Evolutionary conservation across 2,113 vertebrate species (phyloP), one percentile per base, ranked within the genome.

Genomic region (Cettia cetti): DNA sequence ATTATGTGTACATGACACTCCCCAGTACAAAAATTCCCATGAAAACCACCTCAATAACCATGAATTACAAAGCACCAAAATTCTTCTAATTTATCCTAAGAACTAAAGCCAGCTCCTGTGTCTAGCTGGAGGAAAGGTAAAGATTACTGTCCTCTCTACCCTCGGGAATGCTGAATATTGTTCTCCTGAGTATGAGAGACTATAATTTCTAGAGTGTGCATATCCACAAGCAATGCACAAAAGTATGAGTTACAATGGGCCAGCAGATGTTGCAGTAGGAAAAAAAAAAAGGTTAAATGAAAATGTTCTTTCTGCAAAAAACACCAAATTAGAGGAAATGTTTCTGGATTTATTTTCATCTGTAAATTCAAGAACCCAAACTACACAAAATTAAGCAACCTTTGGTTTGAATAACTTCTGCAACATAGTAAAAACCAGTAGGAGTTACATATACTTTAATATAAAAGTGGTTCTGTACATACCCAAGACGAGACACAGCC

Each of bases 11-110:
- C 1, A 2, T 33, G 21, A 77, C 6, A 53, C 14, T 81, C n/a
- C 20, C 2, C 0, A 5, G 63, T 30, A 78, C 10, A 61, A 44
- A 90, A 66, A 16, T 11, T 35, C 20, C 24, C 1, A 1, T 31
- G 26, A 31, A 31, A 87, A 13, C 26, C 35, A 22, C 37, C 37
- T 83, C 65, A 60, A 13, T 24, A 70, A 50, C 18, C 15, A 84
- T 2, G 3, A 82, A 65, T 65, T 88, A 65, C 21, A 90, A 40
- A 37, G 68, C 28, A n/a, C 5, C 4, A 4, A 50, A 35, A 28
- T 26, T 83, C 6, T 74, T 63, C 33, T 52, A 22, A 88, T 69
- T 90, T 52, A 27, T 59, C 39, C 21, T 4, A 75, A 33, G 44
- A 90, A 56, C 40, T 91, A 90, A 79, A 64, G 23, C 10, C 5